Percentiles rank a stretch among this genome's conserved stretches.
phyloP scores from a whole-genome alignment of 2,797 vertebrate genomes.

The Eospalax fontanierii region DNA sequence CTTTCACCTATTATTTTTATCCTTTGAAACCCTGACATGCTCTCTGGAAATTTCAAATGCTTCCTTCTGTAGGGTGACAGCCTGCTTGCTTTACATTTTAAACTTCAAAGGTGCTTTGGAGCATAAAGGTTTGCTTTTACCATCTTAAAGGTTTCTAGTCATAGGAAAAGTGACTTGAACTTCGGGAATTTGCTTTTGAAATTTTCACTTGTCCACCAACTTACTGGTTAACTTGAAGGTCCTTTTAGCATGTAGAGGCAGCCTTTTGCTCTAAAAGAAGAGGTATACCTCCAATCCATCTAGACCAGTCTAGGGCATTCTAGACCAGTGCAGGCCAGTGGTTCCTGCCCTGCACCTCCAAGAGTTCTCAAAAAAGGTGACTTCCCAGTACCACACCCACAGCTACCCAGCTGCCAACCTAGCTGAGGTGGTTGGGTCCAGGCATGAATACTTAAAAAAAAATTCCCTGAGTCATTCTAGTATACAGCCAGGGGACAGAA shows the following conservation, averaged over 20 bases:
- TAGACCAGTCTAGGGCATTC: not conserved
- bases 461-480: not conserved
- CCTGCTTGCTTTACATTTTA: slow-evolving; percentile 70
- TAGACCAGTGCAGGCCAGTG: not conserved
- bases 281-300: not conserved
- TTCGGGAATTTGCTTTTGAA: slow-evolving; percentile 78
- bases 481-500: not conserved
- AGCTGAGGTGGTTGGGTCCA: not conserved
- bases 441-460: not conserved
- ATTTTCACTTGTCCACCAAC: slow-evolving; percentile 46
- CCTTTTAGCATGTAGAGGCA: not conserved
- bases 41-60: slow-evolving; percentile 78
- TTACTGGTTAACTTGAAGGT: slow-evolving; percentile 23
- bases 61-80: slow-evolving; percentile 63
- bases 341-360: not conserved
- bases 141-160: slow-evolving; percentile 76
- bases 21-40: slow-evolving; percentile 78
- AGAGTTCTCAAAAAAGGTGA: not conserved
- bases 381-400: too few relatives aligned
- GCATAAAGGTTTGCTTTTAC: slow-evolving; percentile 77
- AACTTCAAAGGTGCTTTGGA: slow-evolving; percentile 81
- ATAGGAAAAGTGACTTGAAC: slow-evolving; percentile 73
- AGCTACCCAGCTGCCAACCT: not conserved
- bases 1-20: slow-evolving; percentile 59
- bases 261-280: slow-evolving; percentile 41